These are phyloP conservation scores for Knipowitschia caucasica DNA, from an alignment of 2,797 vertebrate species.

Conservation along the genomic window DNA sequence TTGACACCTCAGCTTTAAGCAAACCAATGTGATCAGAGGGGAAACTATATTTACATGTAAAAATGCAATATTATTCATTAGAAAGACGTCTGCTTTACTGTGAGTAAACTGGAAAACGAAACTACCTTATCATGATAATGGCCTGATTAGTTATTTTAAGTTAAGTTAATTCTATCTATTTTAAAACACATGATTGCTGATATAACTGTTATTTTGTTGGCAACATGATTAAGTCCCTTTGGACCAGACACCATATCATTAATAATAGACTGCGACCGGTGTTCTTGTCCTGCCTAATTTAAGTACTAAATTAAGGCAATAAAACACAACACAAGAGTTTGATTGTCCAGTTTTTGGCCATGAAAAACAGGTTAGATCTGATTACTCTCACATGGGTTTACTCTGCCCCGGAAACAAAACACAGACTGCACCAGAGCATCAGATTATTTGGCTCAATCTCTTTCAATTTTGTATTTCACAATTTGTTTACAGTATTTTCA, in stretches of 20 bases:
- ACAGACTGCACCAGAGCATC: slow-evolving; percentile 6
- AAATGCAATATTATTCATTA: too few species aligned
- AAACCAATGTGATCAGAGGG: too few species aligned
- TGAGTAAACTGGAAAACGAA: neutral
- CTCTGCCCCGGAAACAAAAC: slow-evolving; percentile 20
- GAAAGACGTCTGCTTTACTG: too few species aligned
- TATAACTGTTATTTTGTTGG: neutral
- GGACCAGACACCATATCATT: slow-evolving; percentile 20
- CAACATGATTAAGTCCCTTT: slow-evolving; percentile 2
- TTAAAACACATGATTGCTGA: too few species aligned
- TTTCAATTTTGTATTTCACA: too few species aligned
- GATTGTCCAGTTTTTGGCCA: slow-evolving; percentile 15
- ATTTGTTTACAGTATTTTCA: too few species aligned
- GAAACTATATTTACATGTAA: too few species aligned
- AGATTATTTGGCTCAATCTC: neutral
- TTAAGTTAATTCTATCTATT: neutral
- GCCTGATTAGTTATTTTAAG: neutral
- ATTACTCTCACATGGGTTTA: slow-evolving; percentile 46
- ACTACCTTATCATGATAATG: neutral
- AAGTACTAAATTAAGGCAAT: slow-evolving; percentile 21
- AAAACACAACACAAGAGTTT: slow-evolving; percentile 11
- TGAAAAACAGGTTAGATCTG: slow-evolving; percentile 22
- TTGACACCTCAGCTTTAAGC: too few species aligned
- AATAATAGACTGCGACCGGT: neutral
- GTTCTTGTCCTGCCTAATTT: slow-evolving; percentile 7